Evolutionary conservation across 2,113 vertebrate genomes (phyloP), one percentile per base, ranked within the genome.

Genomic region (Thunnus maccoyii): DNA sequence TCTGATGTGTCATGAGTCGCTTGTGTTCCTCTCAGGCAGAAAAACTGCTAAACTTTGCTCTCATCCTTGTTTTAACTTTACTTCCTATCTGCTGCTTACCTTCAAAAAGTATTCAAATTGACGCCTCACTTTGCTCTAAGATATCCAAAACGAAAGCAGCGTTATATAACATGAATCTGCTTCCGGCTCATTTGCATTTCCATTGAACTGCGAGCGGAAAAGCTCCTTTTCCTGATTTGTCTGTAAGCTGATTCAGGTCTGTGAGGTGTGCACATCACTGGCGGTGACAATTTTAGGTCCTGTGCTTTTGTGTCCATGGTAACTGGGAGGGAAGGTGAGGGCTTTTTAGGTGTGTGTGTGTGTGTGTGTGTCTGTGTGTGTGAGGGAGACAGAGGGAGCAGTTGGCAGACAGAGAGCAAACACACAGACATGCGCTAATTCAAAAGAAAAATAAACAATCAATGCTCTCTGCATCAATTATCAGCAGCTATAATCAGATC

Each of bases 231-330:
- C 62, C 66, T 81, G 50, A 85, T 87, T 61, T 77, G 77, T 88
- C 80, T 71, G 54, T 71, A 57, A 78, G 72, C 74, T 70, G 82
- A 82, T 82, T 83, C 27, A 32, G 62, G 83, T 68, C 57, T 76
- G 77, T 70, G 86, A 76, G 86, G 86, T 88, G 83, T 81, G 84
- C 75, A 78, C 83, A 75, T 83, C 54, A 63, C 69, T 18, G 61
- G 68, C 75, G 10, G 83, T 65, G 86, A 88, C 89, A 91, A 79
- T 86, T 91, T 89, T 84, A 92, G 86, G 72, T 69, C 70, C 78
- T 78, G 81, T 79, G 85, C 79, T 87, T 90, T 86, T 85, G 94
- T 95, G 93, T 87, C 93, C 94, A 94, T 95, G 95, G 94, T 86
- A 95, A 95, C 94, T 13, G 55, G 80, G 83, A 89, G 79, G 80